Evolutionary conservation across 2,888 invertebrate genomes (phyloP).

Genomic region (Macrosoma leucophasiata): DNA sequence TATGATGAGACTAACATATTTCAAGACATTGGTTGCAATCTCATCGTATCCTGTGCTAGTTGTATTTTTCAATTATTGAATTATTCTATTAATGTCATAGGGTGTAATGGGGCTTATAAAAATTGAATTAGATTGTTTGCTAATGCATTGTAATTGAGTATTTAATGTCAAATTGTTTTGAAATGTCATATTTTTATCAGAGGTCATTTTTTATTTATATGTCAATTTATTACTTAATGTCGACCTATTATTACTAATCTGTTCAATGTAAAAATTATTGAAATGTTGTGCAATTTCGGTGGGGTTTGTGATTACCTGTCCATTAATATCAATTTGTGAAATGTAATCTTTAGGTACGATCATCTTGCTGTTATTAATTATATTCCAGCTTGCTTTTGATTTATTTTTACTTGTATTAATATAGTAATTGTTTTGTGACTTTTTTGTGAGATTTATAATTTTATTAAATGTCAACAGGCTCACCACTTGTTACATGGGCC

Average conservation of each 20-base stretch:
- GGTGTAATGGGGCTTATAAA: conserved; percentile 1
- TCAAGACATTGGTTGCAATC: neutral
- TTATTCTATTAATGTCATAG: conserved; percentile 1
- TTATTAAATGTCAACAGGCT: no score
- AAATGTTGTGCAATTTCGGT: no score
- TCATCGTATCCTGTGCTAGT: neutral
- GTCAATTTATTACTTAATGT: no score
- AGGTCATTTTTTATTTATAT: no score
- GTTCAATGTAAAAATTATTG: conserved; percentile 1
- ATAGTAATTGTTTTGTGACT: conserved; percentile 1
- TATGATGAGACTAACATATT: neutral
- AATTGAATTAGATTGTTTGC: conserved; percentile 1
- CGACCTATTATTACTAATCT: no score
- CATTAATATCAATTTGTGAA: neutral
- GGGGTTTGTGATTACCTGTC: neutral
- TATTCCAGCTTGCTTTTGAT: conserved; percentile 1
- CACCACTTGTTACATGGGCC: no score
- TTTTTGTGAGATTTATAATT: conserved; percentile 4
- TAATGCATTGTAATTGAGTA: no score
- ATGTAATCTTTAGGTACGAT: neutral
- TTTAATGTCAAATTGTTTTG: neutral
- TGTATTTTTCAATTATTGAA: neutral
- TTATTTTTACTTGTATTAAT: neutral
- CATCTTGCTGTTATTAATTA: neutral
- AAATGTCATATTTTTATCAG: no score